These are phyloP conservation scores for Anoplophora glabripennis DNA, from an alignment of 1,140 invertebrate genomes.

Conservation along the genomic window DNA sequence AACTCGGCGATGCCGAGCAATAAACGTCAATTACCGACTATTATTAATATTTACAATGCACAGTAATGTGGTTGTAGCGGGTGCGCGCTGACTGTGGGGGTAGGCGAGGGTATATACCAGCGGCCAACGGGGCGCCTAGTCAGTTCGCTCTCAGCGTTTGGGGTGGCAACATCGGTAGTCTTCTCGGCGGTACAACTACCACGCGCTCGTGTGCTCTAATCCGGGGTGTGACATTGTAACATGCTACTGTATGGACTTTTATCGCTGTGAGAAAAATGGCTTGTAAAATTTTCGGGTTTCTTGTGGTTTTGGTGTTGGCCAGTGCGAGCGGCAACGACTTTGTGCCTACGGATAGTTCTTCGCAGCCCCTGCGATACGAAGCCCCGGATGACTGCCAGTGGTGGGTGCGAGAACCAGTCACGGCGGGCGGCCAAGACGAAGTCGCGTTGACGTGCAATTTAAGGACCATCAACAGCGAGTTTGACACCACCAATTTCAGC, in stretches of 20 bases:
- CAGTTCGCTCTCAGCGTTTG: slow-evolving; percentile 8
- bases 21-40: slow-evolving; percentile 17
- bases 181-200: neutral
- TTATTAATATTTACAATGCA: slow-evolving; percentile 20
- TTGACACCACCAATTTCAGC: slow-evolving; percentile 83
- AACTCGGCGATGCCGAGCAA: neutral
- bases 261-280: neutral
- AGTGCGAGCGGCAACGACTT: slow-evolving; percentile 42
- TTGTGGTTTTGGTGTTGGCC: neutral
- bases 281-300: neutral
- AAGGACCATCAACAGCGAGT: slow-evolving; percentile 75
- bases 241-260: neutral
- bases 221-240: neutral
- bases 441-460: slow-evolving; percentile 76
- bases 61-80: slow-evolving; percentile 11
- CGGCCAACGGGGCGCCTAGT: neutral
- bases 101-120: slow-evolving; percentile 7
- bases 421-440: slow-evolving; percentile 58
- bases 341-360: slow-evolving; percentile 53
- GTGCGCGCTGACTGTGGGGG: slow-evolving; percentile 1
- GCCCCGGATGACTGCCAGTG: slow-evolving; percentile 80
- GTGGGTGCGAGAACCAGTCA: slow-evolving; percentile 58
- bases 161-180: neutral
- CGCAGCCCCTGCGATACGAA: slow-evolving; percentile 66
- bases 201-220: neutral